A percentile compares a stretch with the other conserved stretches of the same genome.
Evolutionary conservation across 2,113 vertebrate genomes (phyloP).

Genomic region (Alaudala cheleensis): DNA sequence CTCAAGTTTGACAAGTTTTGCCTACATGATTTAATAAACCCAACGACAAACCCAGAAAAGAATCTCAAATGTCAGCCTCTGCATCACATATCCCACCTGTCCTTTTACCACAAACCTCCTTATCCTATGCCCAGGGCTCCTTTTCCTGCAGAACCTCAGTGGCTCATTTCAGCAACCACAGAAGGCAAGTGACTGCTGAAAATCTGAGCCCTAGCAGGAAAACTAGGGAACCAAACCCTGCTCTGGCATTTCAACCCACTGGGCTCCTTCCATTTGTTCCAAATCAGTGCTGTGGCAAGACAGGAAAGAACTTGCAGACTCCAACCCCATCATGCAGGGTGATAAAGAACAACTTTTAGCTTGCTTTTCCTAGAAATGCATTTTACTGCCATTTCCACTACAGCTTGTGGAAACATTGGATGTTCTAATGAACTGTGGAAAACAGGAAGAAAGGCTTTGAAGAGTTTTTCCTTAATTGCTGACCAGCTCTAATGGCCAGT

Average conservation of each 20-base stretch:
- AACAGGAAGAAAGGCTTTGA: neutral
- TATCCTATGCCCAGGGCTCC: neutral
- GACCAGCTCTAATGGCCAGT: neutral
- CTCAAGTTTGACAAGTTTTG: neutral
- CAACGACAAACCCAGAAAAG: neutral
- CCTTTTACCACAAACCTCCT: neutral
- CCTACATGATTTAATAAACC: neutral
- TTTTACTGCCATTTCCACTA: neutral
- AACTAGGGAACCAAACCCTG: neutral
- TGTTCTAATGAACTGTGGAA: neutral
- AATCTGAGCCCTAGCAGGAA: neutral
- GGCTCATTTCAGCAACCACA: neutral
- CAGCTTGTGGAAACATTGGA: neutral
- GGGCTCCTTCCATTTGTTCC: neutral
- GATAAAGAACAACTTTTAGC: neutral
- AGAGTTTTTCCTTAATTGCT: neutral
- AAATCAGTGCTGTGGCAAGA: neutral
- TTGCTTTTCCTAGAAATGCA: neutral
- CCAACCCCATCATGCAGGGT: neutral
- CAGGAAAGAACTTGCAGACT: neutral
- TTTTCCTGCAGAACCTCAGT: neutral
- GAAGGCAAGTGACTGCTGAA: neutral
- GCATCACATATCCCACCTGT: neutral
- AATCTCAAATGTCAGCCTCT: neutral
- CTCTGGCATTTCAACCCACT: neutral